A percentile compares a stretch with the other conserved stretches of the same genome.
These are phyloP conservation scores for Hydroisotoma schaefferi DNA, from an alignment of 2,888 invertebrate species.

Conservation along the genomic window DNA sequence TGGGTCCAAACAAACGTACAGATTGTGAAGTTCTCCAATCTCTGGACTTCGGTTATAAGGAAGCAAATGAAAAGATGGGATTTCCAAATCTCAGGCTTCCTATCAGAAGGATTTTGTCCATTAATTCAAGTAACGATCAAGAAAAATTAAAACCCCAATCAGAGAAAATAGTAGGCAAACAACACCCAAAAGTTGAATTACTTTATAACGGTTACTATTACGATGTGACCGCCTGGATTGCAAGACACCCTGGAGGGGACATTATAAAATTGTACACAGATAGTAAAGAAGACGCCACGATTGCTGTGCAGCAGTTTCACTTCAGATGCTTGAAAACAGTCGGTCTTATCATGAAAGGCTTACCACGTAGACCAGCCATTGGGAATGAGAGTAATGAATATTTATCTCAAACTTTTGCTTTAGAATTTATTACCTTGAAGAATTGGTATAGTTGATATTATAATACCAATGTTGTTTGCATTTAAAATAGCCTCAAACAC, in stretches of 20 bases:
- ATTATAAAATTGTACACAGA: slow-evolving; percentile 6
- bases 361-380: neutral
- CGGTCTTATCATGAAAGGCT: neutral
- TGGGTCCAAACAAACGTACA: too few relatives aligned
- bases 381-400: neutral
- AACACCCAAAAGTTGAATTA: neutral
- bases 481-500: too few relatives aligned
- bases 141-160: neutral
- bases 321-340: neutral
- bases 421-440: too few relatives aligned
- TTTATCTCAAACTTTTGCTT: too few relatives aligned
- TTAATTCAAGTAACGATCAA: too few relatives aligned
- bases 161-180: too few relatives aligned
- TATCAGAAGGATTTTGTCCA: neutral
- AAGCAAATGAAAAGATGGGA: too few relatives aligned
- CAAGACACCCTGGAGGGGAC: slow-evolving; percentile 7
- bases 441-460: too few relatives aligned
- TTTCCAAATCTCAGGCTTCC: neutral
- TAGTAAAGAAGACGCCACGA: slow-evolving; percentile 1
- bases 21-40: too few relatives aligned
- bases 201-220: slow-evolving; percentile 3
- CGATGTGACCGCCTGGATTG: slow-evolving; percentile 8
- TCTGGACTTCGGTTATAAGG: too few relatives aligned
- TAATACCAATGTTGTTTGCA: too few relatives aligned
- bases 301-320: slow-evolving; percentile 11